phyloP scores from a whole-genome alignment of 2,888 invertebrate genomes.

The Selenia dentaria region DNA sequence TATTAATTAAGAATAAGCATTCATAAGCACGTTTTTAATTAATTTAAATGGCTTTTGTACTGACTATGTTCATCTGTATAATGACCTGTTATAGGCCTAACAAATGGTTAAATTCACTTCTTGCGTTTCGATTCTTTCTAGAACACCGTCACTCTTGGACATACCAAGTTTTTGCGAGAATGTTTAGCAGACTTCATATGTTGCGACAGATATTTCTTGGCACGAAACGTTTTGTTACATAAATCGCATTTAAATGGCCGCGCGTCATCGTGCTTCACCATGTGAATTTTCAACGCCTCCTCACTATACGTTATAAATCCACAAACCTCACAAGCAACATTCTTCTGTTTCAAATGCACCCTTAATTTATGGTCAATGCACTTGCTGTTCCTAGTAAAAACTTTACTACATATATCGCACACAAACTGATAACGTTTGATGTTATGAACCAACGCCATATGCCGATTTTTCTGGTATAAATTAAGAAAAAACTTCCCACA shows the following conservation, averaged over 20 bases:
- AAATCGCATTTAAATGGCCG: background rate
- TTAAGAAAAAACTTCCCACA: background rate
- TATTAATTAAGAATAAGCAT: no score
- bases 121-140: no score
- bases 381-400: constrained; percentile 40
- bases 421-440: constrained; percentile 28
- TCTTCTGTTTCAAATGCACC: constrained; percentile 35
- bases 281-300: background rate
- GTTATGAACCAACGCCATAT: background rate
- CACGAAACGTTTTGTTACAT: background rate
- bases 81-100: no score
- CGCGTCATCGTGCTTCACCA: background rate
- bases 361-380: constrained; percentile 44
- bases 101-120: no score
- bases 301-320: background rate
- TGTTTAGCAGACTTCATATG: background rate
- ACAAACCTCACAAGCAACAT: background rate
- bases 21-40: no score
- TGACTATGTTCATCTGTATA: no score
- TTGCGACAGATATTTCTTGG: background rate
- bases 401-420: constrained; percentile 55
- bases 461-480: background rate
- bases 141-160: background rate
- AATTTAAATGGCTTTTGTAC: no score
- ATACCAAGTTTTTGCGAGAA: no score